Evolutionary conservation across 1,140 invertebrate species (phyloP).

Genomic region (Drosophila bifasciata): DNA sequence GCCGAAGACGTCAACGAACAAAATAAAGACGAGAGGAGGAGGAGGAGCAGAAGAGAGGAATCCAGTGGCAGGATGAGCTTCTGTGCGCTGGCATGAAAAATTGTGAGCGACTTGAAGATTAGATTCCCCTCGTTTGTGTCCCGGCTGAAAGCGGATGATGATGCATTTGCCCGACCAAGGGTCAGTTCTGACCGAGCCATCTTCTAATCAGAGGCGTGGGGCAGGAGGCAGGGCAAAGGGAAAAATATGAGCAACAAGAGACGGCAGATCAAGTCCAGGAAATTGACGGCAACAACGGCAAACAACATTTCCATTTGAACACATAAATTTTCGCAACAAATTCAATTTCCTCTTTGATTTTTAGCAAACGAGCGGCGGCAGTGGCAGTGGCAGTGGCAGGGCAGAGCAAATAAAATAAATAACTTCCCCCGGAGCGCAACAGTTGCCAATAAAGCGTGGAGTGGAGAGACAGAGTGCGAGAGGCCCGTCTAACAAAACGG

Average conservation of each 20-base stretch:
- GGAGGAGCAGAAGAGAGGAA: not conserved
- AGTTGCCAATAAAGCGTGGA: constrained; percentile 61
- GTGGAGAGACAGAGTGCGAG: not conserved
- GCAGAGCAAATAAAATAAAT: constrained; percentile 79
- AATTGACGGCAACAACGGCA: constrained; percentile 73
- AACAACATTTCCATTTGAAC: constrained; percentile 78
- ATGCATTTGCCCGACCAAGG: constrained; percentile 11
- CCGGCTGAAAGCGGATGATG: constrained; percentile 5
- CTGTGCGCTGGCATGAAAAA: constrained; percentile 69
- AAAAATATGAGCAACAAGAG: constrained; percentile 29
- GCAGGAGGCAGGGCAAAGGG: constrained; percentile 7
- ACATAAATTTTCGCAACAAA: constrained; percentile 82
- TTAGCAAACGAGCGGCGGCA: constrained; percentile 70
- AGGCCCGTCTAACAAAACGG: constrained; percentile 68
- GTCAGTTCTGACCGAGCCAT: constrained; percentile 52
- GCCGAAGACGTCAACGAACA: constrained; percentile 48
- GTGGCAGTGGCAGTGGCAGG: constrained; percentile 12
- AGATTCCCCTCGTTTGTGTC: constrained; percentile 16
- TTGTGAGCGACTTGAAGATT: constrained; percentile 45
- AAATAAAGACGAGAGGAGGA: not conserved
- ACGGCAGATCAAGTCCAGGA: constrained; percentile 52
- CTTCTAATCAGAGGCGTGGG: constrained; percentile 55
- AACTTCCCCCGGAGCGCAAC: constrained; percentile 76
- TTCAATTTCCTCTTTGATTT: constrained; percentile 82
- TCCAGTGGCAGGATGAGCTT: constrained; percentile 1